Evolutionary conservation across 2,888 invertebrate species (phyloP).

Genomic region (Eurytoma adleriae): DNA sequence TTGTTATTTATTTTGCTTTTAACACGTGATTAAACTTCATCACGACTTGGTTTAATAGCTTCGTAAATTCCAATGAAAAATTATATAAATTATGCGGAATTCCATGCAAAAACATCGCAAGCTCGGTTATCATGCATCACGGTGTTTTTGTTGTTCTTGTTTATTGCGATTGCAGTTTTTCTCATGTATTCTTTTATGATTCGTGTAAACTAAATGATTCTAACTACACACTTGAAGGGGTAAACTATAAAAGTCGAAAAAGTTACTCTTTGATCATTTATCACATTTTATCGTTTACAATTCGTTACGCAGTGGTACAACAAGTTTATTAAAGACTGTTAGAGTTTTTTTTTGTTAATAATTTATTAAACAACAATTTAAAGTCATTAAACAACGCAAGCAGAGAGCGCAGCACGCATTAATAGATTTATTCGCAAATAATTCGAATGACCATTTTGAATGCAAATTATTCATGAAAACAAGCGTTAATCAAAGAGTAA

Average conservation of each 20-base stretch:
- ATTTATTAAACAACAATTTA: too few species aligned
- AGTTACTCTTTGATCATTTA: constrained; percentile 42
- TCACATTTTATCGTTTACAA: too few species aligned
- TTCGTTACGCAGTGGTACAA: too few species aligned
- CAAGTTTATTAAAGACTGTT: neutral
- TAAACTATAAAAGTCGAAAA: constrained; percentile 19
- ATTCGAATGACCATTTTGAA: too few species aligned
- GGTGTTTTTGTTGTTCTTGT: constrained; percentile 32
- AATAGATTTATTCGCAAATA: too few species aligned
- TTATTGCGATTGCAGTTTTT: constrained; percentile 23
- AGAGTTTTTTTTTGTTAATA: neutral
- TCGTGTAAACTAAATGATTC: neutral
- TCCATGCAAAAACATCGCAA: constrained; percentile 55
- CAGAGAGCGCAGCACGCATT: too few species aligned
- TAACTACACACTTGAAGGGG: constrained; percentile 28
- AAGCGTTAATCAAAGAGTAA: constrained; percentile 46
- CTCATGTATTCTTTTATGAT: neutral
- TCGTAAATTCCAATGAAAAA: constrained; percentile 30
- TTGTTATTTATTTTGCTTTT: constrained; percentile 63
- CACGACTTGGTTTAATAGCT: constrained; percentile 2
- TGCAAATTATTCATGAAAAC: too few species aligned
- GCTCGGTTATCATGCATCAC: constrained; percentile 44
- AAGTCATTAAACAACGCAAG: neutral
- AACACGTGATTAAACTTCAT: constrained; percentile 20
- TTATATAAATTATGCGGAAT: constrained; percentile 35